Percentiles rank a stretch among this genome's conserved stretches.
Conservation (phyloP, 2,113 vertebrate species). For the Scatophagus argus region DNA sequence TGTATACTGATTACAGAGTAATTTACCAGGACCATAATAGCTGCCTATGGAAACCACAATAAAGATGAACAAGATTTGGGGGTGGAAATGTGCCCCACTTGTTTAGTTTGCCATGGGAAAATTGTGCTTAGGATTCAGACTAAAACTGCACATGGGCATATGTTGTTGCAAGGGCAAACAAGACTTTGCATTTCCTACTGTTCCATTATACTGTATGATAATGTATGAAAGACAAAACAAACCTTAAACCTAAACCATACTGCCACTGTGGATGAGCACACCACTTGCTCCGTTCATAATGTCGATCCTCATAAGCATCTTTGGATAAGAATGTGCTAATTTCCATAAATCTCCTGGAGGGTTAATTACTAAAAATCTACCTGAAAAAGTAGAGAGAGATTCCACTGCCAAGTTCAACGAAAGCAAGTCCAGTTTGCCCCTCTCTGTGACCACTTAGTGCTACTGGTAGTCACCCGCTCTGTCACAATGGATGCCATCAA, state of each 20-base stretch:
- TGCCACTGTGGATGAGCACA: conserved; percentile 1
- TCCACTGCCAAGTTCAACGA: neutral
- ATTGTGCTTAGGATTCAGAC: conserved; percentile 11
- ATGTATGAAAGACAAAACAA: conserved; percentile 10
- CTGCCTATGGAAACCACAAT: conserved; percentile 75
- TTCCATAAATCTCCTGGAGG: conserved; percentile 46
- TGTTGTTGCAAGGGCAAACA: conserved; percentile 43
- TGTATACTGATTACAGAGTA: conserved; percentile 73
- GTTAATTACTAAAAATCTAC: conserved; percentile 15
- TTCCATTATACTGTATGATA: conserved; percentile 6
- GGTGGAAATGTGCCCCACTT: conserved; percentile 57
- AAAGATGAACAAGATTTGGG: conserved; percentile 66
- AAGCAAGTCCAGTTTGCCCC: conserved; percentile 37
- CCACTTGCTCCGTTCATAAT: conserved; percentile 1
- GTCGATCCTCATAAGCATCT: conserved; percentile 24
- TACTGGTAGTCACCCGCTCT: conserved; percentile 16
- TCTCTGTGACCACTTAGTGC: conserved; percentile 3
- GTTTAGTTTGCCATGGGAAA: conserved; percentile 70
- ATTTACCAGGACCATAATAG: conserved; percentile 73
- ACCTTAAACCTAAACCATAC: conserved; percentile 22
- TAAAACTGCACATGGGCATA: conserved; percentile 25
- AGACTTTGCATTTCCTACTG: conserved; percentile 20
- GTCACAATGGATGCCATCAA: conserved; percentile 34
- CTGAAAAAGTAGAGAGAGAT: conserved; percentile 9
- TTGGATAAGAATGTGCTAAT: conserved; percentile 49